These are phyloP conservation scores for Plumapathes pennacea DNA, from an alignment of 92 coral and sea anemone species.

Conservation along the genomic window DNA sequence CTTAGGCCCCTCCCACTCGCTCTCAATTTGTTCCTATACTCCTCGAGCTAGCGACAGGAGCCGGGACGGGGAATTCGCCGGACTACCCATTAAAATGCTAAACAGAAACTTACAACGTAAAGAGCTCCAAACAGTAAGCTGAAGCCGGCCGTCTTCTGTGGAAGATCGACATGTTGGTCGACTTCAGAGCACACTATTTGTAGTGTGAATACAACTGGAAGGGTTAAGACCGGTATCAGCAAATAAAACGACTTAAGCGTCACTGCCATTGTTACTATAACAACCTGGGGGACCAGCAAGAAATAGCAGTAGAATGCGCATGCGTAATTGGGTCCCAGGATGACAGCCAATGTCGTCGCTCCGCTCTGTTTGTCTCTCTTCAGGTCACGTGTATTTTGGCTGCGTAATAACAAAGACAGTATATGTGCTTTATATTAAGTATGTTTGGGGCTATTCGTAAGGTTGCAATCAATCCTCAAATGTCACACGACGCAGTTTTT, in stretches of 20 bases:
- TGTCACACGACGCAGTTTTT: too few relatives aligned
- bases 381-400: slow-evolving; percentile 85
- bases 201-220: slow-evolving; percentile 64
- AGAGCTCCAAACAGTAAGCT: slow-evolving; percentile 58
- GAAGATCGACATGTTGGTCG: slow-evolving; percentile 38
- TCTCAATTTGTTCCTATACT: too few relatives aligned
- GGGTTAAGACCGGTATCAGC: slow-evolving; percentile 50
- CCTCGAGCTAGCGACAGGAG: too few relatives aligned
- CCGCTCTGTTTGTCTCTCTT: slow-evolving; percentile 55
- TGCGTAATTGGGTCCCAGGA: slow-evolving; percentile 62
- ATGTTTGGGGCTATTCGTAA: too few relatives aligned
- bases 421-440: too few relatives aligned
- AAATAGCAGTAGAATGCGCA: slow-evolving; percentile 54
- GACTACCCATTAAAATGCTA: too few relatives aligned
- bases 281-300: slow-evolving; percentile 62
- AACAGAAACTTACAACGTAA: slow-evolving; percentile 50
- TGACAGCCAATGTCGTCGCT: slow-evolving; percentile 64
- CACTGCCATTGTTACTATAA: slow-evolving; percentile 32
- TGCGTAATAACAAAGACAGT: too few relatives aligned
- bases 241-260: slow-evolving; percentile 32
- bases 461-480: too few relatives aligned
- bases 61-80: too few relatives aligned
- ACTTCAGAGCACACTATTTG: slow-evolving; percentile 48
- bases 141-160: slow-evolving; percentile 45
- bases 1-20: too few relatives aligned